Conservation (phyloP, 2,888 invertebrate species). For the Drosophila affinis region DNA sequence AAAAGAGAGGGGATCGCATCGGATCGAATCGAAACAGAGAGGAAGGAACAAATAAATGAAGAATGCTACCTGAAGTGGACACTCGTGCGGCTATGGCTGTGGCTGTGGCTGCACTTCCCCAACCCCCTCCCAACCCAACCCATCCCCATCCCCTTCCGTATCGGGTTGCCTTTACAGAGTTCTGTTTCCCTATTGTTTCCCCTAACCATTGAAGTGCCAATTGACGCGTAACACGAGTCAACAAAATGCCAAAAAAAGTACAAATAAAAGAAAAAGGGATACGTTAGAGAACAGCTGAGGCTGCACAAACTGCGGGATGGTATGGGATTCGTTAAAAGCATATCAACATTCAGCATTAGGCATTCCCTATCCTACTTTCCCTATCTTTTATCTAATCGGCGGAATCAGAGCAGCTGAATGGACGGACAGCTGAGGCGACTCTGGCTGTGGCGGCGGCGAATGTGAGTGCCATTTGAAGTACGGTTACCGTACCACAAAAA, state of each 20-base stretch:
- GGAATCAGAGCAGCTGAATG: conserved; percentile 48
- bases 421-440: conserved; percentile 8
- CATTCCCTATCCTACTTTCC: no score
- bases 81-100: neutral
- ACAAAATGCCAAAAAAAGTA: conserved; percentile 33
- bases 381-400: conserved; percentile 35
- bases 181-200: conserved; percentile 7
- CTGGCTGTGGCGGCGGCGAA: no score
- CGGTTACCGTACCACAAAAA: conserved; percentile 12
- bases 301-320: conserved; percentile 20
- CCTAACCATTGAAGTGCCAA: conserved; percentile 47
- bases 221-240: conserved; percentile 77
- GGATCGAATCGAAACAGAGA: neutral
- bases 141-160: neutral
- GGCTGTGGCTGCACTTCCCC: neutral
- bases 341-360: conserved; percentile 1
- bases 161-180: neutral
- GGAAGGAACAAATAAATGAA: conserved; percentile 2
- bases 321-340: neutral
- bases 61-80: conserved; percentile 55
- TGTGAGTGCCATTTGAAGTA: conserved; percentile 15
- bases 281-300: conserved; percentile 30
- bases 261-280: neutral
- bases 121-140: no score
- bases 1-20: conserved; percentile 14